phyloP scores from a whole-genome alignment of 2,797 vertebrate species.

The Phoeniculus purpureus region DNA sequence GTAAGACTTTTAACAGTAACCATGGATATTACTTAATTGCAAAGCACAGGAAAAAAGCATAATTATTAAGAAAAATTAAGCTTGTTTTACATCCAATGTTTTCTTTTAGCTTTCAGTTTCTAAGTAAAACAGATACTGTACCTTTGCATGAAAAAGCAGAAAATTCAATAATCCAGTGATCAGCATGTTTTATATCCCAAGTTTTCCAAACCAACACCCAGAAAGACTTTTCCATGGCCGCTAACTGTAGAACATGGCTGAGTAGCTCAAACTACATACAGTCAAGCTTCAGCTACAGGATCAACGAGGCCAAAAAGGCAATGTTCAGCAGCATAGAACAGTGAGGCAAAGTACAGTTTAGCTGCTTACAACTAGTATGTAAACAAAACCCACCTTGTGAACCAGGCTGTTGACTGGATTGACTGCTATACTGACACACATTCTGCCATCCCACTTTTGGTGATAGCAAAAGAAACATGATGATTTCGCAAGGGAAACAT shows the following conservation, averaged over 20 bases:
- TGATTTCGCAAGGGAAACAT: neutral
- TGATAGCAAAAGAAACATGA: neutral
- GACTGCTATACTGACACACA: neutral
- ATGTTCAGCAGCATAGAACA: neutral
- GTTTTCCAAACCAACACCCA: neutral
- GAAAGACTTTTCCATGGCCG: neutral
- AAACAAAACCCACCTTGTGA: neutral
- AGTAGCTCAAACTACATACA: neutral
- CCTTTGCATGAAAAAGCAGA: neutral
- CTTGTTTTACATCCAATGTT: neutral
- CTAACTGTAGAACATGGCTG: neutral
- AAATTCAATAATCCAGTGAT: neutral
- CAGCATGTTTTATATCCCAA: neutral
- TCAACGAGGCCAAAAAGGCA: neutral
- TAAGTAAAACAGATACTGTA: neutral
- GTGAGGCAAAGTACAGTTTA: neutral
- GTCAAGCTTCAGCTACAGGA: neutral
- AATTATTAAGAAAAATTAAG: neutral
- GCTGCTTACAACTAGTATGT: neutral
- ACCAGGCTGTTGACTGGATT: neutral
- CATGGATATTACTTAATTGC: neutral
- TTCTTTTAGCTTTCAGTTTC: neutral
- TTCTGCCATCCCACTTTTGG: neutral
- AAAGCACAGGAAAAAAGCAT: neutral
- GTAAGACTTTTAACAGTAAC: neutral